These are phyloP conservation scores for Stigmatopora nigra DNA, from an alignment of 2,113 vertebrate genomes.

Conservation along the genomic window DNA sequence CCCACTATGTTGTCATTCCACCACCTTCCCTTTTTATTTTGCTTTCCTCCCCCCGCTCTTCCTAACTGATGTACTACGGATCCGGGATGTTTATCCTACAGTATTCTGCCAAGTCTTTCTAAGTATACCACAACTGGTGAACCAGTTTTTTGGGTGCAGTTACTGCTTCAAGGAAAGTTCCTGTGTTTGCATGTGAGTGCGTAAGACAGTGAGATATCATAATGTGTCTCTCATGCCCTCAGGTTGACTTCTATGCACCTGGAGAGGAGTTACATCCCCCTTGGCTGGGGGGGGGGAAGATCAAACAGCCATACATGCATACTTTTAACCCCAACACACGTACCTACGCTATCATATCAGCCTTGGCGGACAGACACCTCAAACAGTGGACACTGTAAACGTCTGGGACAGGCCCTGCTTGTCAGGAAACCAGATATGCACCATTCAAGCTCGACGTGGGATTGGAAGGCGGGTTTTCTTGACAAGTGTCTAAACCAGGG, in stretches of 20 bases:
- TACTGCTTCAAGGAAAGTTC: constrained; percentile 40
- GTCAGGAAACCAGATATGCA: constrained; percentile 44
- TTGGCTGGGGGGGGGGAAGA: constrained; percentile 49
- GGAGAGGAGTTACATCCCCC: constrained; percentile 55
- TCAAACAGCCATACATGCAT: constrained; percentile 39
- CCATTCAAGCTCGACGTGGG: constrained; percentile 28
- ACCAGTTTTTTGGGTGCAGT: constrained; percentile 47
- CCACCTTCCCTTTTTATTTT: constrained; percentile 42
- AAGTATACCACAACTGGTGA: constrained; percentile 46
- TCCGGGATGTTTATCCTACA: constrained; percentile 47
- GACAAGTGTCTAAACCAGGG: constrained; percentile 18
- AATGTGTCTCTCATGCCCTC: constrained; percentile 52
- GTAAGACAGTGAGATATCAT: constrained; percentile 19
- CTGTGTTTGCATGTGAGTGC: constrained; percentile 24
- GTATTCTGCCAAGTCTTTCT: constrained; percentile 28
- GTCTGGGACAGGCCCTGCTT: constrained; percentile 41
- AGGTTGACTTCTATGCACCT: constrained; percentile 65
- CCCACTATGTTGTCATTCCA: constrained; percentile 50
- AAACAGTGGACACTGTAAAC: constrained; percentile 49
- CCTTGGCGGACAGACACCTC: constrained; percentile 44
- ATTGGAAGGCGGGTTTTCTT: constrained; percentile 35
- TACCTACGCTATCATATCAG: constrained; percentile 45
- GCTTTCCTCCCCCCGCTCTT: constrained; percentile 35
- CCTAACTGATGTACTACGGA: constrained; percentile 40
- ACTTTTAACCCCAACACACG: constrained; percentile 26